Evolutionary conservation across 2,888 invertebrate species (phyloP), one percentile per base, ranked within the genome.

Genomic region (Chorisops tibialis): DNA sequence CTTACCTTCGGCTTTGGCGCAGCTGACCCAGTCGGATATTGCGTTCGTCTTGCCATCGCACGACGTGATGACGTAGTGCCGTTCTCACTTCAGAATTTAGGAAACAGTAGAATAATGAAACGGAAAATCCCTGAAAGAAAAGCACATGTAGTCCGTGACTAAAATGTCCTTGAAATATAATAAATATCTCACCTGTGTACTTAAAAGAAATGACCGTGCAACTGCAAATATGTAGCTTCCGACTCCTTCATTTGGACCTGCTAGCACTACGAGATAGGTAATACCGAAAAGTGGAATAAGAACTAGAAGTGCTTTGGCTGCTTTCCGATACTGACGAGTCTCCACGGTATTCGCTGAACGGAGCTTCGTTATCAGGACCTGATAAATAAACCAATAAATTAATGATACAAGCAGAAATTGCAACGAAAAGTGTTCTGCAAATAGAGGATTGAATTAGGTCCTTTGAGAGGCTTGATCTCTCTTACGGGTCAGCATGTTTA

Each of bases 351-450:
- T 93, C 14, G 95, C 91, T 18, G 95, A 94, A 51, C 94, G 85
- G 4, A 96, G 83, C 73, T 96, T 96, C 30, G 94, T 95, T 73
- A 96, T 94, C 67, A 96, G 82, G 54, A 96, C 93, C 93, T 93
- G 66, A 11, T 16, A 9, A 30, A 21, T 6, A 47, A 9, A 19
- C 12, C 1, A 12, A 41, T 41, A 30, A 30, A 30, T 30, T 30
- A 30, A 30, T 30, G 30, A 2, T 30, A 1, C 30, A 30, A 9
- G 30, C 5, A 30, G 30, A 30, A 9, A 30, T 30, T 30, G 1
- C 30, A 30, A 30, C 30, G 30, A 2, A 5, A 30, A 30, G 9
- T 5, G 3, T 30, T 30, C n/a, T n/a, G n/a, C n/a, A n/a, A n/a
- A n/a, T n/a, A n/a, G n/a, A n/a, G n/a, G n/a, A n/a, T n/a, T n/a